Evolutionary conservation across 2,797 vertebrate genomes (phyloP), one percentile per base, ranked within the genome.

Genomic region (Natrix natrix): DNA sequence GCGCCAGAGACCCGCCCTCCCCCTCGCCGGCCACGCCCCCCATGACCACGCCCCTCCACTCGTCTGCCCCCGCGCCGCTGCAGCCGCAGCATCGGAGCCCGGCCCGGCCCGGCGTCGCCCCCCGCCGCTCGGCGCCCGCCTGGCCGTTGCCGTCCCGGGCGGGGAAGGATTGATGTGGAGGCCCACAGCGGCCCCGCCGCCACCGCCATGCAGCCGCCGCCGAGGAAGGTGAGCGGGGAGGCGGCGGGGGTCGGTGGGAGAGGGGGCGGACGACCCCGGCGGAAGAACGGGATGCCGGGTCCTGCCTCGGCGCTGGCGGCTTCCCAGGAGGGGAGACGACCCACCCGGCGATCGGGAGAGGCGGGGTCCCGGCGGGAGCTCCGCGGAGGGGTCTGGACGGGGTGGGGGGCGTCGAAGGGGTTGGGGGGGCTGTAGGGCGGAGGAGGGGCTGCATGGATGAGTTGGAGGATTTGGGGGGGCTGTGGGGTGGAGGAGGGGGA

Each of bases 141-240:
- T 66, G 63, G 28, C 96, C 96, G 97, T 97, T 96, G 97, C 98
- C 97, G 95, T 55, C 12, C 17, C 61, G 86, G 92, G 96, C 96
- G 95, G 96, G 97, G 95, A 90, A 95, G 96, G 97, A 98, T 98
- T 98, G 96, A 98, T 98, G 97, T 96, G 96, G 94, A 95, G 94
- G 91, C 94, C 95, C 97, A 98, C 90, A 88, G 92, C 98, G 97
- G 98, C 98, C 98, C 97, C 98, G 98, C 97, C 96, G 43, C 60
- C 96, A 96, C 96, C 98, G 98, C 98, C 97, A 99, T 99, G 99
- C 99, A 99, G 98, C 99, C 99, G 95, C 99, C 99, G 97, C 99
- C 99, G 98, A 98, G 99, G 98, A 99, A 99, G 99, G 99, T 99
- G 98, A 98, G 98, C 90, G 54, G 22, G 56, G 32, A 60, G 37